phyloP scores from a whole-genome alignment of 2,113 vertebrate genomes.

The Stigmatopora nigra region DNA sequence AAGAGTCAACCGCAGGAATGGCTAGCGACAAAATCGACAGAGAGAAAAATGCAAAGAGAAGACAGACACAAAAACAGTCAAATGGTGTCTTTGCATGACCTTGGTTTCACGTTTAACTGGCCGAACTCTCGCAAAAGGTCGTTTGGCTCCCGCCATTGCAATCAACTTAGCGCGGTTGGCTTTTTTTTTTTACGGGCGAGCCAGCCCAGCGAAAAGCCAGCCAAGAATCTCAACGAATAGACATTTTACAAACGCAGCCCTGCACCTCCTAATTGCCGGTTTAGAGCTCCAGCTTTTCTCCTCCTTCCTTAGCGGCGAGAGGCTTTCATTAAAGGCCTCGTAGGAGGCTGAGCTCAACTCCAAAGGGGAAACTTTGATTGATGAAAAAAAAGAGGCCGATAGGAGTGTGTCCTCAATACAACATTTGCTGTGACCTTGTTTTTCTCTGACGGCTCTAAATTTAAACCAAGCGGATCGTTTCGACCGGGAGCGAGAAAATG shows the following conservation, averaged over 20 bases:
- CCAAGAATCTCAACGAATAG: constrained; percentile 52
- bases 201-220: constrained; percentile 40
- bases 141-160: constrained; percentile 49
- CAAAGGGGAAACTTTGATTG: constrained; percentile 68
- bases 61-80: constrained; percentile 17
- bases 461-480: constrained; percentile 60
- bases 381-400: constrained; percentile 61
- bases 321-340: constrained; percentile 68
- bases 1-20: constrained; percentile 39
- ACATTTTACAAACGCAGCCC: constrained; percentile 60
- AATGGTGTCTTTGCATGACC: constrained; percentile 16
- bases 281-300: constrained; percentile 70
- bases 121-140: constrained; percentile 25
- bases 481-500: constrained; percentile 60
- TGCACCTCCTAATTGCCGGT: constrained; percentile 67
- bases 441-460: constrained; percentile 66
- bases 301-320: constrained; percentile 44
- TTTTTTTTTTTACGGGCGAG: constrained; percentile 36
- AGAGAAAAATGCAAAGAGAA: constrained; percentile 46
- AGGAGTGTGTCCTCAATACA: constrained; percentile 66
- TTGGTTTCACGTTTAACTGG: constrained; percentile 21
- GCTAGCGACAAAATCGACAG: constrained; percentile 46
- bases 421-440: constrained; percentile 67
- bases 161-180: constrained; percentile 50
- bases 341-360: constrained; percentile 55